phyloP scores from a whole-genome alignment of 2,888 invertebrate genomes.

The Cephus sareptanus region DNA sequence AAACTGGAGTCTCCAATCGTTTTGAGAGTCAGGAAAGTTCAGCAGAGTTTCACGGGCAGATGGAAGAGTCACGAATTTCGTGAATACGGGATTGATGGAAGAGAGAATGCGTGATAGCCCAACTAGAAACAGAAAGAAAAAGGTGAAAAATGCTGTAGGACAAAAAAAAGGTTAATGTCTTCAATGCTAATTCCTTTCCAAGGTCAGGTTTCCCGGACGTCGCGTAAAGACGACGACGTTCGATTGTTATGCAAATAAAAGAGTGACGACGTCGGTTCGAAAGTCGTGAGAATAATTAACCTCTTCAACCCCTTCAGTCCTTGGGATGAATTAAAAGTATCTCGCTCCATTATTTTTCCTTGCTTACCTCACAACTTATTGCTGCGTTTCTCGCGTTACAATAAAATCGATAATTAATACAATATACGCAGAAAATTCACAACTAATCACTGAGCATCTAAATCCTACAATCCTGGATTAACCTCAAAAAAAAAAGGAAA shows the following conservation, averaged over 20 bases:
- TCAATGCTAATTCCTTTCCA: conserved; percentile 1
- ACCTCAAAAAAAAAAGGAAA: conserved; percentile 22
- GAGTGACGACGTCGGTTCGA: not conserved
- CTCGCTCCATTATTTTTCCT: conserved; percentile 19
- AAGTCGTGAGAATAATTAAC: conserved; percentile 44
- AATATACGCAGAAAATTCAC: not conserved
- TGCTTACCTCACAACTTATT: not conserved
- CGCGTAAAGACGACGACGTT: conserved; percentile 8
- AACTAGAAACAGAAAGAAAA: not conserved
- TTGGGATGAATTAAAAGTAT: conserved; percentile 47
- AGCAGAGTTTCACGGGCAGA: not conserved
- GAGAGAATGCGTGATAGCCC: not conserved
- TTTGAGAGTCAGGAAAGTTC: not conserved
- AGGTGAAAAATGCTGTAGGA: not conserved
- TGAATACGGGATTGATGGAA: not conserved
- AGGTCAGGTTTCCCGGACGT: conserved; percentile 6
- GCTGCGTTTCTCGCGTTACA: not conserved
- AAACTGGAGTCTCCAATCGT: conserved; percentile 20
- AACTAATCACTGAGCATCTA: not conserved
- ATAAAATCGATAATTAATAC: not conserved
- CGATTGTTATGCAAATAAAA: conserved; percentile 18
- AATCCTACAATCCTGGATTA: conserved; percentile 7
- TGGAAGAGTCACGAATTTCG: not conserved
- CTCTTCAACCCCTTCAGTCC: conserved; percentile 43
- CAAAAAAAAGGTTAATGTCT: not conserved